phyloP scores from a whole-genome alignment of 2,113 vertebrate genomes.

The Piaya cayana region DNA sequence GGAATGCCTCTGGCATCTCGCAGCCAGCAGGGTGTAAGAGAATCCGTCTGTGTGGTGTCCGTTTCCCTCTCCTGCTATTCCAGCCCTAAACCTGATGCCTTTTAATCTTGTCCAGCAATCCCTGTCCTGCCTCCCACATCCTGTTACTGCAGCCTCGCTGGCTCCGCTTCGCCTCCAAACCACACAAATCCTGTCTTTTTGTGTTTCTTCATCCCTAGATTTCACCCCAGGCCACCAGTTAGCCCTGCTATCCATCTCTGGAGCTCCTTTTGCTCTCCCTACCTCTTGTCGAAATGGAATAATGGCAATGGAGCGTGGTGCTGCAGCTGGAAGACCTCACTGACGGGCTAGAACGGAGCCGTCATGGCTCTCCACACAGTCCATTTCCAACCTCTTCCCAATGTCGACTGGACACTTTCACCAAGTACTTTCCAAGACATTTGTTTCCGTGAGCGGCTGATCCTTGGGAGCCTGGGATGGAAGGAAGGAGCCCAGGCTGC shows the following conservation, averaged over 20 bases:
- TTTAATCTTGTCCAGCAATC: background rate
- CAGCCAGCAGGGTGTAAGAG: background rate
- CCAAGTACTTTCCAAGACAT: background rate
- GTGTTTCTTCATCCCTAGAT: background rate
- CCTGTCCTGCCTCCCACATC: background rate
- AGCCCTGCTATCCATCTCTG: background rate
- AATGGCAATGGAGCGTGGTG: background rate
- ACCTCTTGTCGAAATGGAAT: background rate
- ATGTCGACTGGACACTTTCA: background rate
- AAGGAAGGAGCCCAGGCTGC: fast-evolving
- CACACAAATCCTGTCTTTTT: background rate
- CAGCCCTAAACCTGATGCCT: background rate
- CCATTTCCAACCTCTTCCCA: background rate
- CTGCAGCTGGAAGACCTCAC: background rate
- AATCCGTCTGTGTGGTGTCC: background rate
- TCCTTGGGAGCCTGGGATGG: background rate
- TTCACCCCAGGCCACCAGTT: background rate
- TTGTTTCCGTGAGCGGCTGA: fast-evolving
- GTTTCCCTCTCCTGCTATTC: background rate
- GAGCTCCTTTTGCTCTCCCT: background rate
- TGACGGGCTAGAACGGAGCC: background rate
- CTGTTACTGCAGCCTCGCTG: background rate
- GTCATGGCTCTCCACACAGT: fast-evolving
- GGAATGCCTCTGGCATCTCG: background rate
- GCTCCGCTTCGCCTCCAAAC: background rate